Percentiles rank a stretch among this genome's conserved stretches.
These are phyloP conservation scores for Gephyroberyx darwinii DNA, from an alignment of 2,797 vertebrate species.

Conservation along the genomic window DNA sequence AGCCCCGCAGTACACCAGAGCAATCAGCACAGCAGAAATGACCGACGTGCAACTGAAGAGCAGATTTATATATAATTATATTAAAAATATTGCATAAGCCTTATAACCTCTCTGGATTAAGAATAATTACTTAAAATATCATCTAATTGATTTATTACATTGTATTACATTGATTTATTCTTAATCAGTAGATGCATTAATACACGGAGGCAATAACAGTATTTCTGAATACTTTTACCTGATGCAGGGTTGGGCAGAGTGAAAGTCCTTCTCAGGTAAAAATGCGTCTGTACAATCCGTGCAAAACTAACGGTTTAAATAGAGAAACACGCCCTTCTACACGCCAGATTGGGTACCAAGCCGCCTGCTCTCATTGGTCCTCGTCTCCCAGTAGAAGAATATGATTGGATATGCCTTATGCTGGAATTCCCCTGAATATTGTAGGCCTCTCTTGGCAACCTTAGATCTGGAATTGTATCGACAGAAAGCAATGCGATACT, in stretches of 20 bases:
- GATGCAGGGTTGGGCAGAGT: slow-evolving; percentile 21
- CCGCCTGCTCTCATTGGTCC: slow-evolving; percentile 70
- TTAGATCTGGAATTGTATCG: no score
- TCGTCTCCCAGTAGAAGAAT: slow-evolving; percentile 8
- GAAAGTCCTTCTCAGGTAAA: slow-evolving; percentile 46
- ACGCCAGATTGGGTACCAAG: slow-evolving; percentile 43
- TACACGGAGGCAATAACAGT: background rate
- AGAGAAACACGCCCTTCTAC: slow-evolving; percentile 73
- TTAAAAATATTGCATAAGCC: slow-evolving; percentile 24
- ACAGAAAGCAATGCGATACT: no score
- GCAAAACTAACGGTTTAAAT: slow-evolving; percentile 73
- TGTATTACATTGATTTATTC: background rate
- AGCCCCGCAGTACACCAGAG: background rate
- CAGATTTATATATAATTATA: no score
- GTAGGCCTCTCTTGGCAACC: background rate
- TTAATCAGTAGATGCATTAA: background rate
- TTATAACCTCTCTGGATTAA: background rate
- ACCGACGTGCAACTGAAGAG: no score
- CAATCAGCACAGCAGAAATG: background rate
- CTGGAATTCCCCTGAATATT: background rate
- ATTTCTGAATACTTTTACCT: slow-evolving; percentile 56
- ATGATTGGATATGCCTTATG: slow-evolving; percentile 51
- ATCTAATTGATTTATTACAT: no score
- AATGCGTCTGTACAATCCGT: slow-evolving; percentile 53
- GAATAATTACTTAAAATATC: background rate